Base-by-base conservation (phyloP, 2,113 vertebrate genomes). In the Sialia sialis region DNA sequence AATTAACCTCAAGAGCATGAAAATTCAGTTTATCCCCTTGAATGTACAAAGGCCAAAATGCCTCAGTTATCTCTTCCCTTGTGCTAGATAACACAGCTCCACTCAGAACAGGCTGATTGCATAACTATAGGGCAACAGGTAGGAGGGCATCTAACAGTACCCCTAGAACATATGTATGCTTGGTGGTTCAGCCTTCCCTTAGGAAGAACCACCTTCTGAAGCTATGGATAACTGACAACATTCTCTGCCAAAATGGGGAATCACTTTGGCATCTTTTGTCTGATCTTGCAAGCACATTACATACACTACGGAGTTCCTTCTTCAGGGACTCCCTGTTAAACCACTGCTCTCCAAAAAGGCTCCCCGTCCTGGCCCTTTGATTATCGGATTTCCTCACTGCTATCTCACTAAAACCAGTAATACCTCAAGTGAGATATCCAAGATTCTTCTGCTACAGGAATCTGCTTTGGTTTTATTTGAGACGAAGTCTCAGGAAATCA, bases 101-200 rank as follows among this genome's bases (percentile, higher is more conserved):
- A 91, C 89, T 95, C 90, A 83, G 93, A 96, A 72, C 86, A 95
- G 84, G 59, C 77, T 73, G 84, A 89, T 94, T 94, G 92, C 88
- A 34, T 94, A 94, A 97, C 90, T 89, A 64, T 9, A 93, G 84
- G 95, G 80, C 94, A 96, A 97, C 94, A 96, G 94, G 96, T 96
- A 93, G 93, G 83, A 96, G 84, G 91, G 90, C 86, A 92, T 63
- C 94, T 82, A 58, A 72, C 52, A 94, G 88, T 78, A 91, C 58
- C 52, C 84, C 75, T 70, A 67, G 74, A 92, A 84, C 21, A 84
- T 7, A 86, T 1, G 17, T 15, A 43, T 1, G 9, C 36, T 69
- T 69, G 38, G 21, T 44, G 52, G 13, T 60, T 89, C 89, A 89
- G 84, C 55, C 60, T 54, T 48, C 67, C 63, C 51, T 59, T 16